Conservation (phyloP, 2,797 vertebrate species). For the Halcyon smyrnensis region DNA sequence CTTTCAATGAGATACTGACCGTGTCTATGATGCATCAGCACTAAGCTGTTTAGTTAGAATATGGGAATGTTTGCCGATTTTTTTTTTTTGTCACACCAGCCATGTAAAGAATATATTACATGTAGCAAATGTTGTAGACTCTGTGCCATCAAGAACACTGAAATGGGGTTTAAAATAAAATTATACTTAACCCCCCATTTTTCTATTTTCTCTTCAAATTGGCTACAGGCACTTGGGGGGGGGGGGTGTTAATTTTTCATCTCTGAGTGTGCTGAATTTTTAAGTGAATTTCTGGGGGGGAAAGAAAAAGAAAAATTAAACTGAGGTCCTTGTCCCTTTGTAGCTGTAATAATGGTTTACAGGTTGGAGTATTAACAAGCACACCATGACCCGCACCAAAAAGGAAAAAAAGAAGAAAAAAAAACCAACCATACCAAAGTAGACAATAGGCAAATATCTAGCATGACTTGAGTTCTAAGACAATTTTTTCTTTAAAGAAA, state of each 20-base stretch:
- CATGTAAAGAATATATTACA: neutral
- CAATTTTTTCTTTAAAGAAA: neutral
- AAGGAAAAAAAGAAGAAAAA: neutral
- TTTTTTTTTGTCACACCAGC: neutral
- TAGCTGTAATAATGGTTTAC: neutral
- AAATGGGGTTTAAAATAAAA: neutral
- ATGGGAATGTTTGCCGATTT: neutral
- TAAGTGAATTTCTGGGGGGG: fast-evolving
- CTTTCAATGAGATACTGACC: neutral
- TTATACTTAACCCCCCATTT: neutral
- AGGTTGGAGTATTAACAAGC: neutral
- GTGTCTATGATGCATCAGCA: neutral
- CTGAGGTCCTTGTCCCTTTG: neutral
- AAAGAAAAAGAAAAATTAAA: neutral
- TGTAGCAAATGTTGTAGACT: neutral
- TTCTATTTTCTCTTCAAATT: neutral
- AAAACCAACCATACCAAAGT: neutral
- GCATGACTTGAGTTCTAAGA: neutral
- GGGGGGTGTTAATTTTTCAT: neutral
- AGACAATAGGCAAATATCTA: neutral
- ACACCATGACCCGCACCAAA: fast-evolving
- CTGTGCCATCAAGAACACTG: neutral
- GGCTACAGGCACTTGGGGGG: neutral
- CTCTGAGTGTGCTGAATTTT: neutral
- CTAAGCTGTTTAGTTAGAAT: neutral